These are phyloP conservation scores for Smutsia temminckii DNA, from an alignment of 2,797 vertebrate species.

Conservation along the genomic window DNA sequence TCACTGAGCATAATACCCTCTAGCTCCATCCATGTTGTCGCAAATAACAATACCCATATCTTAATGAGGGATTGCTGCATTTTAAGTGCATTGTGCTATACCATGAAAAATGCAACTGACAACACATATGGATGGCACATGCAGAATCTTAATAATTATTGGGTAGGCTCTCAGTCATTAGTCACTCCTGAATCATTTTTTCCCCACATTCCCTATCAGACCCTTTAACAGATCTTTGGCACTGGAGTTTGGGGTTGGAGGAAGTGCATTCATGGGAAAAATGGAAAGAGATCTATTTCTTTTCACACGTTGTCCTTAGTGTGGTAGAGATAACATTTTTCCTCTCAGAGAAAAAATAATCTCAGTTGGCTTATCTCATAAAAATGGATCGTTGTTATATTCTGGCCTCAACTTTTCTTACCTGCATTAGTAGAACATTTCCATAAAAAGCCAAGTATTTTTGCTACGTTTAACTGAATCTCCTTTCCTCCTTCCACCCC, in stretches of 20 bases:
- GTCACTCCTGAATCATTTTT: not conserved
- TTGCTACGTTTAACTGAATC: slow-evolving; percentile 42
- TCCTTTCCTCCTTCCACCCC: not conserved
- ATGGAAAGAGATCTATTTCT: not conserved
- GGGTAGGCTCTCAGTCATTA: not conserved
- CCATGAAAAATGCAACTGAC: not conserved
- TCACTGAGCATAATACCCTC: no score
- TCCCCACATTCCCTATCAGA: not conserved
- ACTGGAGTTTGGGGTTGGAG: not conserved
- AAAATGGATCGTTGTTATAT: slow-evolving; percentile 28
- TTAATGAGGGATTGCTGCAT: not conserved
- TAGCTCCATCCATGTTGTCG: no score
- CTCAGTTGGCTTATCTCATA: not conserved
- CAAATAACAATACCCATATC: not conserved
- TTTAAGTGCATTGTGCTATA: no score
- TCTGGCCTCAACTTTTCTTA: slow-evolving; percentile 47
- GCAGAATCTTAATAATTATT: not conserved
- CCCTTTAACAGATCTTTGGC: not conserved
- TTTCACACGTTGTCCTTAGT: not conserved
- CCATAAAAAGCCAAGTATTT: slow-evolving; percentile 41
- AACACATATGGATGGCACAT: not conserved
- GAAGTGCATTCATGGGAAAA: not conserved
- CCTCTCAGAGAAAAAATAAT: not conserved
- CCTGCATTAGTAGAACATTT: slow-evolving; percentile 41
- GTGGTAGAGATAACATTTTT: not conserved